A percentile compares a stretch with the other conserved stretches of the same genome.
Evolutionary conservation across 2,888 invertebrate genomes (phyloP).

Genomic region (Choreutis nemorana): DNA sequence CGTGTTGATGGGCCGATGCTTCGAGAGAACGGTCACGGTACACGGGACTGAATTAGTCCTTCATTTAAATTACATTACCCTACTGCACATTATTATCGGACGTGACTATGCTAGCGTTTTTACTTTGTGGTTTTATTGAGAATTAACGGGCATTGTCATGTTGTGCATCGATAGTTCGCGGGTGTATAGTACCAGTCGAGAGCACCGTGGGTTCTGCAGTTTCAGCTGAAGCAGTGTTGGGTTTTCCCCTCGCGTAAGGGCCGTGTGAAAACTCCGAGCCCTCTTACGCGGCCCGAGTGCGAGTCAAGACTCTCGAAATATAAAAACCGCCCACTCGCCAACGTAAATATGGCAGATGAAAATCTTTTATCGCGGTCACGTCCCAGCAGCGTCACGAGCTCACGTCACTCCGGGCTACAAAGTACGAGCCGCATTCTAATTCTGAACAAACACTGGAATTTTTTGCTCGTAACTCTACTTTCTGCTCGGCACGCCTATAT

Average conservation of each 20-base stretch:
- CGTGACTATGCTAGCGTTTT: slow-evolving; percentile 37
- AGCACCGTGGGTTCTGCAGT: slow-evolving; percentile 14
- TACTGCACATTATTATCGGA: slow-evolving; percentile 38
- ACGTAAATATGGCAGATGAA: slow-evolving; percentile 66
- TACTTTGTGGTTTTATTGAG: slow-evolving; percentile 28
- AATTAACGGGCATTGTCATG: slow-evolving; percentile 24
- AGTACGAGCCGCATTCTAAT: slow-evolving; percentile 60
- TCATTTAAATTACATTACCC: slow-evolving; percentile 61
- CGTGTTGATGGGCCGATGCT: slow-evolving; percentile 59
- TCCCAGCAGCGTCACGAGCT: slow-evolving; percentile 56
- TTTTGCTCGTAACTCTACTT: slow-evolving; percentile 38
- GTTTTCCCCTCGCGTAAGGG: slow-evolving; percentile 38
- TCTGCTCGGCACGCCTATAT: slow-evolving; percentile 32
- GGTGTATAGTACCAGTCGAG: slow-evolving; percentile 29
- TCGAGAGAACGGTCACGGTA: slow-evolving; percentile 57
- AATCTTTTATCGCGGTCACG: slow-evolving; percentile 67
- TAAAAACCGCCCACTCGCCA: slow-evolving; percentile 64
- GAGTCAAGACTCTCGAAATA: slow-evolving; percentile 54
- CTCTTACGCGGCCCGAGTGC: slow-evolving; percentile 26
- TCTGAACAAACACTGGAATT: slow-evolving; percentile 53
- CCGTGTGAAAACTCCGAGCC: slow-evolving; percentile 56
- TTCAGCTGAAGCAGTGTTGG: slow-evolving; percentile 17
- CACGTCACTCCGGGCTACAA: slow-evolving; percentile 61
- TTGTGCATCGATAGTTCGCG: slow-evolving; percentile 31
- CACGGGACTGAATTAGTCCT: slow-evolving; percentile 58